These are phyloP conservation scores for Drosophila subquinaria DNA, from an alignment of 2,888 invertebrate genomes.

Conservation along the genomic window DNA sequence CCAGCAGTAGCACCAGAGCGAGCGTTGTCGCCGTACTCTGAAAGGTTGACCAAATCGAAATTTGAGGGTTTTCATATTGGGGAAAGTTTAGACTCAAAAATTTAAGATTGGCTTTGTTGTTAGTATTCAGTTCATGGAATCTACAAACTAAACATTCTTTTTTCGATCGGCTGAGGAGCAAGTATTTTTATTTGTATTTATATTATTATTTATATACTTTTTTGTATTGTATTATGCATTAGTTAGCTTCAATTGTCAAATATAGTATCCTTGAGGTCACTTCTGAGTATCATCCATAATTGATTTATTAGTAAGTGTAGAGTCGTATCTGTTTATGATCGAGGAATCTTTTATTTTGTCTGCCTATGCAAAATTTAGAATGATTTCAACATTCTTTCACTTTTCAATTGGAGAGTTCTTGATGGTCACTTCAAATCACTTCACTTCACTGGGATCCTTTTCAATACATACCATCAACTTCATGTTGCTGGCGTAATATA, in stretches of 20 bases:
- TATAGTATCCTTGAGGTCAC: not conserved
- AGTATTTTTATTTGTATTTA: too few species aligned
- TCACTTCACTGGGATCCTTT: constrained; percentile 37
- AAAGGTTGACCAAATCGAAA: not conserved
- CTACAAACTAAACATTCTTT: too few species aligned
- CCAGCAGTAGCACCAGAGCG: constrained; percentile 88
- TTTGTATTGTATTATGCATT: too few species aligned
- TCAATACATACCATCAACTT: constrained; percentile 84
- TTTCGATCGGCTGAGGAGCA: too few species aligned
- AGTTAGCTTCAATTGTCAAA: not conserved
- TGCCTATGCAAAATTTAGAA: too few species aligned
- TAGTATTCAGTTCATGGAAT: too few species aligned
- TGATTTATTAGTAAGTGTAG: not conserved
- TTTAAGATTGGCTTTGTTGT: too few species aligned
- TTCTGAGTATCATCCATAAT: not conserved
- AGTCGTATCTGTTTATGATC: not conserved
- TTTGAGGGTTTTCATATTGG: not conserved
- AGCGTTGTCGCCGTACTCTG: constrained; percentile 85
- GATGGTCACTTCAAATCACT: not conserved
- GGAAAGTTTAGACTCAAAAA: not conserved
- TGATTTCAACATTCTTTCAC: not conserved
- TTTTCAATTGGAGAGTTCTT: constrained; percentile 8
- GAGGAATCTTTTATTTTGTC: not conserved
- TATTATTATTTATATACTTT: too few species aligned
- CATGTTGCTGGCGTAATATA: constrained; percentile 74